phyloP scores from a whole-genome alignment of 2,888 invertebrate genomes.

The Volucella inflata region DNA sequence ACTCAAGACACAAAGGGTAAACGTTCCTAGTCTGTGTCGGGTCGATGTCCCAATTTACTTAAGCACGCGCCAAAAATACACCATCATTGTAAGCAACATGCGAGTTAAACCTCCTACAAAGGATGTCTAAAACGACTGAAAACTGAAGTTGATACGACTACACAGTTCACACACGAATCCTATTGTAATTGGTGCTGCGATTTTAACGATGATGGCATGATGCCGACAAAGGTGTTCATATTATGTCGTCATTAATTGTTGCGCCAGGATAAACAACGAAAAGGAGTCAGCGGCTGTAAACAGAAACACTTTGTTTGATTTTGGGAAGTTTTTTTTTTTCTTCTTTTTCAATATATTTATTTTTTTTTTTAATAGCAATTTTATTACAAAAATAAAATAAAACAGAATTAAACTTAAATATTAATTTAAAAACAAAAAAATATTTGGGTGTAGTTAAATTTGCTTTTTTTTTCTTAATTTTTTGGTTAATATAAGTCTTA shows the following conservation, averaged over 20 bases:
- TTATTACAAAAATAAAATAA: constrained; percentile 12
- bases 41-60: constrained; percentile 48
- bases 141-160: not conserved
- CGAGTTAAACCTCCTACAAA: not conserved
- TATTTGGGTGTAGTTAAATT: constrained; percentile 7
- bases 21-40: constrained; percentile 27
- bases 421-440: not conserved
- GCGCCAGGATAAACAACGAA: not conserved
- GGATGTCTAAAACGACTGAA: not conserved
- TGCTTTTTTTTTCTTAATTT: not conserved
- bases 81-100: constrained; percentile 38
- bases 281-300: constrained; percentile 1
- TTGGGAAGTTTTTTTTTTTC: not conserved
- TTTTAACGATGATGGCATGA: constrained; percentile 43
- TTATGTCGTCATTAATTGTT: constrained; percentile 47
- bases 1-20: constrained; percentile 1
- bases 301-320: constrained; percentile 10
- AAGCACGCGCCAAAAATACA: constrained; percentile 5
- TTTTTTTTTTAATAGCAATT: constrained; percentile 31
- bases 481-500: constrained; percentile 38
- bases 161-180: constrained; percentile 16
- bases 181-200: not conserved
- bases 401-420: constrained; percentile 13
- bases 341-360: not conserved
- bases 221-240: constrained; percentile 40